Percentiles rank a stretch among this genome's conserved stretches.
These are phyloP conservation scores for Scortum barcoo DNA, from an alignment of 2,113 vertebrate genomes.

Conservation along the genomic window DNA sequence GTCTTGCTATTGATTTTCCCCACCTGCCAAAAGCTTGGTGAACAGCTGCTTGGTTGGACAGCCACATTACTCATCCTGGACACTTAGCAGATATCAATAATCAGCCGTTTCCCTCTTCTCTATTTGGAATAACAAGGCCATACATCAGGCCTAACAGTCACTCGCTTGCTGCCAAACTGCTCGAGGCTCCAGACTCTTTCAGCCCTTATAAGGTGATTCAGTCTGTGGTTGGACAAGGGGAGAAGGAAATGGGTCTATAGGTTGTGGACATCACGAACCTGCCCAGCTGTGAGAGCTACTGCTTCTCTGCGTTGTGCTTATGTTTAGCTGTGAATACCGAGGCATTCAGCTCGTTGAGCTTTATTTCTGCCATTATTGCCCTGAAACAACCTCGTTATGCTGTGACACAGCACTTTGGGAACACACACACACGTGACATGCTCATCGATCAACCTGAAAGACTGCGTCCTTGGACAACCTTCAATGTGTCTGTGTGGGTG, in stretches of 20 bases:
- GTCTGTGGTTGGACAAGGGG: conserved; percentile 16
- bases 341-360: conserved; percentile 44
- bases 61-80: conserved; percentile 67
- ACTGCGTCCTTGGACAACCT: conserved; percentile 61
- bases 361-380: conserved; percentile 35
- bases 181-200: conserved; percentile 37
- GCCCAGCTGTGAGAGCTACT: conserved; percentile 11
- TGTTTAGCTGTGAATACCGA: conserved; percentile 39
- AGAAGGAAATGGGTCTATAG: conserved; percentile 42
- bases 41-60: conserved; percentile 66
- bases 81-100: conserved; percentile 77
- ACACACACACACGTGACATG: conserved; percentile 48
- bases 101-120: conserved; percentile 67
- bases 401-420: conserved; percentile 65
- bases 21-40: conserved; percentile 66
- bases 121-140: conserved; percentile 71
- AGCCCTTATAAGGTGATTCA: conserved; percentile 68
- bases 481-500: conserved; percentile 36
- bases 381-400: conserved; percentile 51
- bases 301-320: conserved; percentile 27
- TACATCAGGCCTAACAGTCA: conserved; percentile 67
- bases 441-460: conserved; percentile 60
- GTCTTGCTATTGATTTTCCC: conserved; percentile 72
- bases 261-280: conserved; percentile 22
- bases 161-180: conserved; percentile 45